Evolutionary conservation across 2,113 vertebrate genomes (phyloP), one percentile per base, ranked within the genome.

Genomic region (Pluvialis apricaria): DNA sequence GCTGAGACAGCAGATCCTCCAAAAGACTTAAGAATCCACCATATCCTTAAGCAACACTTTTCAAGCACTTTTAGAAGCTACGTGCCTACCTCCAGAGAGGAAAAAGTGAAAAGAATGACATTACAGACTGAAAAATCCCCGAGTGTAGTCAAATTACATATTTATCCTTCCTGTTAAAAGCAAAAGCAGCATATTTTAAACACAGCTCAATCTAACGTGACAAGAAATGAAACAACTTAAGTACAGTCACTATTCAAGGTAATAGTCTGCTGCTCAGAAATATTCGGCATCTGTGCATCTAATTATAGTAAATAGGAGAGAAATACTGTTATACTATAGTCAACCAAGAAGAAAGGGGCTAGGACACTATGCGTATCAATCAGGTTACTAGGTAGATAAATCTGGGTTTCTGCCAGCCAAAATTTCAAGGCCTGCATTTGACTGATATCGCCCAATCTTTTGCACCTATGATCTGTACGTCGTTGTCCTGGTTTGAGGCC

Each of bases 31-130:
- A 81, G 44, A 88, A 86, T 57, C 7, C 12, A 60, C 32, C 13
- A 31, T 45, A 77, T 55, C 45, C 36, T 69, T 36, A 71, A 51
- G 15, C 13, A 79, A 14, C 12, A 68, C 34, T 71, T 65, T 81
- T 68, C 42, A 88, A 86, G 40, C 44, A 91, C 79, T 94, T 97
- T 95, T 73, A 75, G 76, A 90, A 96, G 49, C 15, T 66, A 40
- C 4, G 2, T 68, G 13, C 60, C 72, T 92, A 88, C 42, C n/a
- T 88, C 8, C 32, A 87, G 88, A 82, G 61, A 87, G 66, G 75
- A 97, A 97, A 96, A 92, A 91, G 18, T 36, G 31, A 94, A 96
- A 61, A 96, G 61, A 94, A 82, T 82, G 52, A 31, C 64, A 76
- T 83, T 90, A 66, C 8, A 7, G 3, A 55, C 47, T 69, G 62